A percentile compares a stretch with the other conserved stretches of the same genome.
These are phyloP conservation scores for Stigmatopora nigra DNA, from an alignment of 2,113 vertebrate genomes.

Conservation along the genomic window DNA sequence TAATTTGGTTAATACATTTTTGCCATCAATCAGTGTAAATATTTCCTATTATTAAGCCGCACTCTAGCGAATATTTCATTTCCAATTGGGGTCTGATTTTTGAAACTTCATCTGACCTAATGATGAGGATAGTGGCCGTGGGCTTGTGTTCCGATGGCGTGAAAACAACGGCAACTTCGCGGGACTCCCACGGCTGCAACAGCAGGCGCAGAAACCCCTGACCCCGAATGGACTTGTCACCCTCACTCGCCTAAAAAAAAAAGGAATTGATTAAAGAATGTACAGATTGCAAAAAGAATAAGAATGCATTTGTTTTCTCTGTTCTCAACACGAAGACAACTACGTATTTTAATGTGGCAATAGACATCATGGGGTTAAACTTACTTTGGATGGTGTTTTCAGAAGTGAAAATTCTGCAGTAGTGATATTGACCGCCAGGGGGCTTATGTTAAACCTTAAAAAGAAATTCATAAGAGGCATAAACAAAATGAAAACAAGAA, in stretches of 20 bases:
- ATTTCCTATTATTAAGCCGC: too few relatives aligned
- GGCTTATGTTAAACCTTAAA: conserved; percentile 83
- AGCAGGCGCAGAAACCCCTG: conserved; percentile 66
- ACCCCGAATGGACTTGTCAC: not conserved
- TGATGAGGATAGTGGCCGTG: conserved; percentile 82
- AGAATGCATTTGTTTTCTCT: not conserved
- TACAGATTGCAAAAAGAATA: not conserved
- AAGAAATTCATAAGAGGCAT: conserved; percentile 15
- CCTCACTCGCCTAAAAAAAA: conserved; percentile 35
- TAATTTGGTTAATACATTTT: too few relatives aligned
- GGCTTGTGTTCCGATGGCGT: conserved; percentile 83
- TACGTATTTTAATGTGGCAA: too few relatives aligned
- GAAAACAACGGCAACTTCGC: conserved; percentile 79
- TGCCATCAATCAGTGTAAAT: too few relatives aligned
- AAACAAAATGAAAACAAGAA: not conserved
- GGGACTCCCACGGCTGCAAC: conserved; percentile 82
- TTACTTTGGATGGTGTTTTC: conserved; percentile 57
- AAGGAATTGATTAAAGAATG: not conserved
- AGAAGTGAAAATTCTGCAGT: conserved; percentile 83
- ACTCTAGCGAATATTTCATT: too few relatives aligned
- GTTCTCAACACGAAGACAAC: too few relatives aligned
- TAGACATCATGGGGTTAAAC: not conserved
- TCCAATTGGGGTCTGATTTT: not conserved
- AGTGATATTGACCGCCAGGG: conserved; percentile 80
- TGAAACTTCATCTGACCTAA: conserved; percentile 70